Evolutionary conservation across 2,797 vertebrate species (phyloP).

Genomic region (Knipowitschia caucasica): DNA sequence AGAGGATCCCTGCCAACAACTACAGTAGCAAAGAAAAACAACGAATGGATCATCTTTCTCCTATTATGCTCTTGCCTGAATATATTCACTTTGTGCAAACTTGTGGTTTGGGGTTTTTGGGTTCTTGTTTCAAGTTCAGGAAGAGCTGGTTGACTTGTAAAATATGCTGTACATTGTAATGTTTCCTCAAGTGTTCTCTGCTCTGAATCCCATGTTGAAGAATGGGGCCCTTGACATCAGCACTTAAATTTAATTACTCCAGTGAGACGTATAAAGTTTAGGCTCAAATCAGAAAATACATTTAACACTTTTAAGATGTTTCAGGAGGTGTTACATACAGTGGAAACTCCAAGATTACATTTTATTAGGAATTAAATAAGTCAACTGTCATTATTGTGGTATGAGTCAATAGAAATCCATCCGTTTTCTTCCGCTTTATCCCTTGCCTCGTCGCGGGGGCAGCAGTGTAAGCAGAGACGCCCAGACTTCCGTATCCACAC

Average conservation of each 20-base stretch:
- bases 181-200: conserved; percentile 7
- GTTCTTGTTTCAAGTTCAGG: conserved; percentile 6
- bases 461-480: no score
- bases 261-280: conserved; percentile 33
- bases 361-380: no score
- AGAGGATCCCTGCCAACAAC: conserved; percentile 31
- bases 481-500: no score
- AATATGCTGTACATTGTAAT: conserved; percentile 13
- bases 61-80: conserved; percentile 3
- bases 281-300: conserved; percentile 5
- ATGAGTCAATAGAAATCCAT: no score
- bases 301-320: background rate
- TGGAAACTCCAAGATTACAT: no score
- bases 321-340: background rate
- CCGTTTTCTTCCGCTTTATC: no score
- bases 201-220: conserved; percentile 34
- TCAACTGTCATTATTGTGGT: no score
- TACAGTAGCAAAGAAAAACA: conserved; percentile 16
- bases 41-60: conserved; percentile 17
- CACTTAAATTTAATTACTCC: conserved; percentile 33
- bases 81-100: conserved; percentile 1
- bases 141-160: conserved; percentile 15
- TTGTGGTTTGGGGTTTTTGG: conserved; percentile 1
- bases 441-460: no score
- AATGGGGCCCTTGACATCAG: conserved; percentile 36